These are phyloP conservation scores for Somateria mollissima DNA, from an alignment of 2,797 vertebrate genomes.

Conservation along the genomic window DNA sequence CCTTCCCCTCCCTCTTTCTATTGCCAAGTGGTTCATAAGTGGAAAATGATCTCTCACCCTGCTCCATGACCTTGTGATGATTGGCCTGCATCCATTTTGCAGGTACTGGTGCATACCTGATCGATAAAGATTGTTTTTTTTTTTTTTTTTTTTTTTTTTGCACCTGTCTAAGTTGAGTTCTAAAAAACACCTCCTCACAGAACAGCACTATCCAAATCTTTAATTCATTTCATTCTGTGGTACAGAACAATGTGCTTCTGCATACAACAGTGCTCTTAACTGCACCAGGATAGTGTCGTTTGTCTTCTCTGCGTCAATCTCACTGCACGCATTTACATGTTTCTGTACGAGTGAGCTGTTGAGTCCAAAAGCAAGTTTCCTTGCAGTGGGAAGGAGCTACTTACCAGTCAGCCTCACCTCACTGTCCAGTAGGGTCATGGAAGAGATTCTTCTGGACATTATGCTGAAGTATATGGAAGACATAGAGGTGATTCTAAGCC, in stretches of 20 bases:
- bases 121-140: background rate
- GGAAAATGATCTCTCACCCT: background rate
- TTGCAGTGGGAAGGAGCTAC: background rate
- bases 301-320: background rate
- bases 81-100: background rate
- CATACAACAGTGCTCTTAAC: background rate
- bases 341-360: background rate
- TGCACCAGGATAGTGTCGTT: background rate
- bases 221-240: background rate
- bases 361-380: background rate
- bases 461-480: too few relatives aligned
- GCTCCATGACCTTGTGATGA: background rate
- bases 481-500: too few relatives aligned
- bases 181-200: background rate
- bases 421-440: too few relatives aligned
- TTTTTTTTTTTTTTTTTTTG: background rate
- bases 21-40: background rate
- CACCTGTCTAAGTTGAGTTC: background rate
- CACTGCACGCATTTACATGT: background rate
- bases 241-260: background rate
- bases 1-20: background rate
- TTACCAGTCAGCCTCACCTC: too few relatives aligned
- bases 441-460: too few relatives aligned
- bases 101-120: background rate
- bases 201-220: background rate